Percentiles rank a stretch among this genome's conserved stretches.
Evolutionary conservation across 2,797 vertebrate species (phyloP).

Genomic region (Botia kubotai): DNA sequence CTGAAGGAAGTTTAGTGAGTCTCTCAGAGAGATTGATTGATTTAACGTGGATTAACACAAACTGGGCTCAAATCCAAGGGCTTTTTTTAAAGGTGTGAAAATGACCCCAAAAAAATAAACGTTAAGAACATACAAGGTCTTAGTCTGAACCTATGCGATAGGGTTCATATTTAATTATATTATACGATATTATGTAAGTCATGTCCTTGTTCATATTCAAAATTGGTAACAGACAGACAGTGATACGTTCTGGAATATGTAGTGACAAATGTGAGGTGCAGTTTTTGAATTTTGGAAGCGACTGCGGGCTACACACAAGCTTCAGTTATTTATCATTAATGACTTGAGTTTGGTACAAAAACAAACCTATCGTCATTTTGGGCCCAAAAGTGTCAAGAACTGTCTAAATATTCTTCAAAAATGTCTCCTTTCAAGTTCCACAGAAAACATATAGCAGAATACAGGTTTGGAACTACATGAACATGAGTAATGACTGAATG

Average conservation of each 20-base stretch:
- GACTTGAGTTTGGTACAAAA: background rate
- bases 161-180: too few species aligned
- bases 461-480: background rate
- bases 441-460: background rate
- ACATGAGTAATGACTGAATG: conserved; percentile 14
- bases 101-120: background rate
- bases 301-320: too few species aligned
- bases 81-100: background rate
- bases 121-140: too few species aligned
- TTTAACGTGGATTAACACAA: background rate
- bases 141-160: too few species aligned
- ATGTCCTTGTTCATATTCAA: too few species aligned
- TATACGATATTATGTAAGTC: too few species aligned
- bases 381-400: background rate
- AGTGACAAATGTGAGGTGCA: too few species aligned
- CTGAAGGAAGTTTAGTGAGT: conserved; percentile 1
- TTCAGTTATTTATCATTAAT: too few species aligned
- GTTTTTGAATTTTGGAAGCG: too few species aligned
- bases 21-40: conserved; percentile 5
- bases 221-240: too few species aligned
- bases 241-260: too few species aligned
- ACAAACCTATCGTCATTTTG: background rate
- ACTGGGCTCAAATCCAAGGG: background rate
- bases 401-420: background rate
- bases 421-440: background rate